Base-by-base conservation (phyloP, 2,888 invertebrate genomes). In the Uloborus plumipes region DNA sequence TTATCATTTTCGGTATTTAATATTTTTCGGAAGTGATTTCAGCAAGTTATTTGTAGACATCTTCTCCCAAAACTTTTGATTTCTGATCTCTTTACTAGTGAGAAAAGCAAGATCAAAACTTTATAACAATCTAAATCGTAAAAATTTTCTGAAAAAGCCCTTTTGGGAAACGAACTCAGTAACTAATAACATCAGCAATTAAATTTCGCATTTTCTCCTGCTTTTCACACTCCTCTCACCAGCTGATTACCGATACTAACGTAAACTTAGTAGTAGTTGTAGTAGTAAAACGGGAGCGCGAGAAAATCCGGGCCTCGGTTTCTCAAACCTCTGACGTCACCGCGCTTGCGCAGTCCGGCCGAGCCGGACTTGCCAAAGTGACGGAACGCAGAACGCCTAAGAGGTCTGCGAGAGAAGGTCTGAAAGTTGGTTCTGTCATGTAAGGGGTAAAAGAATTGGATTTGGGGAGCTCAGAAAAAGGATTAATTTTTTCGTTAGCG, bases 241-340 rank as follows among this genome's bases (percentile, higher is more conserved):
- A 78, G 77, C 77, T 78, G 77, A 67, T 65, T 18, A 69, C 62
- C 50, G 70, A 51, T 62, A 53, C 26, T 78, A 78, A 71, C 77
- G 77, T 78, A 78, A 78, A 78, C 70, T 78, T 78, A 58, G 77
- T 78, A 78, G 77, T 78, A 78, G 55, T 55, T n/a, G 77, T 55
- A 55, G 77, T 78, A 78, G 77, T 78, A 78, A 78, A 65, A 58
- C 59, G 51, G 49, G 62, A 70, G 55, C 76, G 77, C 39, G 39
- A 39, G 39, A 78, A 78, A 62, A 78, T 78, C 77, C 77, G 77
- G 77, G 77, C 18, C 62, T 50, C 49, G 22, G 53, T n/a, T 39
- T 65, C 47, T 49, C 39, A 39, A 39, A 64, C 75, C 70, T 18
- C 39, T 81, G 73, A 81, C 80, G 80, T 81, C 80, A 81, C 59